Evolutionary conservation across 2,888 invertebrate species (phyloP).

Genomic region (Melanostoma scalare): DNA sequence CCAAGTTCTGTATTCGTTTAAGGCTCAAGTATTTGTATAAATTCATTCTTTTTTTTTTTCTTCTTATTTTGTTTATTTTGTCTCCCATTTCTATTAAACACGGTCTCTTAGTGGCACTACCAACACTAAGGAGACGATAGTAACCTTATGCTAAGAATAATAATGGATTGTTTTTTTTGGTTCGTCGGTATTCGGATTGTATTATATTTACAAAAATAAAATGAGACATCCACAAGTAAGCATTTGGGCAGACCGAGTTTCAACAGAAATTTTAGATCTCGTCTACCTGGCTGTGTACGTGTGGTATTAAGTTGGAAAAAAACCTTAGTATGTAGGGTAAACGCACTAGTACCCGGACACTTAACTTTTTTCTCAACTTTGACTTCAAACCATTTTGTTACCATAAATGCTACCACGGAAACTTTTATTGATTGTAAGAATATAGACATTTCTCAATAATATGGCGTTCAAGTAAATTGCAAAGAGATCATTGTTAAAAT

Average conservation of each 20-base stretch:
- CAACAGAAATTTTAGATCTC: slow-evolving; percentile 62
- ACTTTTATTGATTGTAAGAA: too few species aligned
- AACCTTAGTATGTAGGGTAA: not conserved
- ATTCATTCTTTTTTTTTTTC: slow-evolving; percentile 54
- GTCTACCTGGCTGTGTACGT: slow-evolving; percentile 64
- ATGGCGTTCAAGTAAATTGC: too few species aligned
- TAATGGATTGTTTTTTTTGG: slow-evolving; percentile 64
- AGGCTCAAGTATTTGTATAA: slow-evolving; percentile 70
- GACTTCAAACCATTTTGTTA: too few species aligned
- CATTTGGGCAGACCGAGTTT: slow-evolving; percentile 55
- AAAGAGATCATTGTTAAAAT: too few species aligned
- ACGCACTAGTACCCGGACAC: not conserved
- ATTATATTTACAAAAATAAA: slow-evolving; percentile 65
- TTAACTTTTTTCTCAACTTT: too few species aligned
- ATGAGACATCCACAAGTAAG: slow-evolving; percentile 40
- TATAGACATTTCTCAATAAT: too few species aligned
- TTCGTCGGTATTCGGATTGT: slow-evolving; percentile 44
- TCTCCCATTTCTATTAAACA: slow-evolving; percentile 70
- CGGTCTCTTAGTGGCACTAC: slow-evolving; percentile 64
- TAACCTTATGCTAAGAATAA: slow-evolving; percentile 71
- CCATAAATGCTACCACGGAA: too few species aligned
- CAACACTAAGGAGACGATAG: slow-evolving; percentile 45
- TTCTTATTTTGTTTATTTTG: slow-evolving; percentile 54
- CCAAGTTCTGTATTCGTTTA: slow-evolving; percentile 48
- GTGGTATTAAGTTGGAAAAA: slow-evolving; percentile 56